These are phyloP conservation scores for Platycnemis pennipes DNA, from an alignment of 2,888 invertebrate species.

Conservation along the genomic window DNA sequence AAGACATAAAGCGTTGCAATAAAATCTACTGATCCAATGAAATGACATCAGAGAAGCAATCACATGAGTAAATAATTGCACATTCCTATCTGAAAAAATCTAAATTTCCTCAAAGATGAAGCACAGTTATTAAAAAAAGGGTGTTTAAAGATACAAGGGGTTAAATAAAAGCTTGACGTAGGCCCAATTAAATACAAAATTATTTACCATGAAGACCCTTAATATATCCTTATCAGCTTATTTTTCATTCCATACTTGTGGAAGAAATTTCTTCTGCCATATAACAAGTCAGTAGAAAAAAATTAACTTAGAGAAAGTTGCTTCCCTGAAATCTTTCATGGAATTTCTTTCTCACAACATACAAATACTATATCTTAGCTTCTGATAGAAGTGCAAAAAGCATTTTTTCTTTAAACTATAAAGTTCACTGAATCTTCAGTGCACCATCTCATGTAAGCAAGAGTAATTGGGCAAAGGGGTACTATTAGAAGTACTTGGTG, in stretches of 20 bases:
- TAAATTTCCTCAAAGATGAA: not conserved
- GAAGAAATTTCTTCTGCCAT: conserved; percentile 48
- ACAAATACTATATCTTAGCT: conserved; percentile 69
- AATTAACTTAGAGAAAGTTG: conserved; percentile 64
- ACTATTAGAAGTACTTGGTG: conserved; percentile 60
- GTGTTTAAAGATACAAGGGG: conserved; percentile 26
- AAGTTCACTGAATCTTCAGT: conserved; percentile 60
- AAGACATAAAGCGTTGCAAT: conserved; percentile 65
- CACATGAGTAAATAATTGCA: conserved; percentile 54
- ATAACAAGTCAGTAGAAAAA: conserved; percentile 60
- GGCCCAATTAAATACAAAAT: conserved; percentile 25
- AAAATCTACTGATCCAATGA: conserved; percentile 68
- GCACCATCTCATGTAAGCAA: conserved; percentile 67
- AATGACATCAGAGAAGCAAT: conserved; percentile 67
- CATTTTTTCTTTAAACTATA: conserved; percentile 67
- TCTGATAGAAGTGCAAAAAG: conserved; percentile 69
- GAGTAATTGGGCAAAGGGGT: conserved; percentile 62
- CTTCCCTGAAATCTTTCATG: conserved; percentile 68
- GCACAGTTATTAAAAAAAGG: conserved; percentile 41
- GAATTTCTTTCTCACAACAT: conserved; percentile 68
- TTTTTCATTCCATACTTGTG: conserved; percentile 46
- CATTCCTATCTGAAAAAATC: not conserved
- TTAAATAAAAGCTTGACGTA: conserved; percentile 35
- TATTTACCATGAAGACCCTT: conserved; percentile 26
- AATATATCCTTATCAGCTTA: conserved; percentile 35